Percentiles rank a stretch among this genome's conserved stretches.
phyloP scores from a whole-genome alignment of 2,113 vertebrate genomes.

The Loxodonta africana region DNA sequence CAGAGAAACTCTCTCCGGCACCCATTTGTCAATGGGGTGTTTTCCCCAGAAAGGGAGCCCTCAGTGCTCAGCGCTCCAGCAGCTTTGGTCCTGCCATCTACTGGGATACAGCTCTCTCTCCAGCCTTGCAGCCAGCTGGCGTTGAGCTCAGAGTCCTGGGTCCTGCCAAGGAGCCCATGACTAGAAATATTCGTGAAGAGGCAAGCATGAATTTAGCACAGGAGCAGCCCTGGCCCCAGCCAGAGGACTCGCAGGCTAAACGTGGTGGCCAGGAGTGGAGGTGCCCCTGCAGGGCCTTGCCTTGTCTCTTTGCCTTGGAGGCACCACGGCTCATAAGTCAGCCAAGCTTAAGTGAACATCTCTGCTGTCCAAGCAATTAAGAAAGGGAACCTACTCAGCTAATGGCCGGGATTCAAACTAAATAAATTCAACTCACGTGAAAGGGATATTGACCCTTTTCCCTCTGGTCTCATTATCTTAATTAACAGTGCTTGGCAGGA shows the following conservation, averaged over 20 bases:
- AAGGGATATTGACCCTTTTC: conserved; percentile 30
- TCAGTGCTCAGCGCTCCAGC: background rate
- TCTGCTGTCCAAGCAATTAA: background rate
- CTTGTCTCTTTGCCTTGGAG: background rate
- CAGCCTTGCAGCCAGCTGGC: background rate
- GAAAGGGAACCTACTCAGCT: background rate
- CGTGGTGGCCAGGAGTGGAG: background rate
- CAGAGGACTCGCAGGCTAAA: background rate
- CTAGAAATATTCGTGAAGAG: background rate
- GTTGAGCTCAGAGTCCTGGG: background rate
- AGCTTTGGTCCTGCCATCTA: background rate
- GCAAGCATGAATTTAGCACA: background rate
- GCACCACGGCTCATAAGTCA: background rate
- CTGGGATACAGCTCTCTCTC: background rate
- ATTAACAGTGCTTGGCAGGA: conserved; percentile 51
- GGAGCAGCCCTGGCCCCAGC: background rate
- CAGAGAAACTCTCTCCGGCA: background rate
- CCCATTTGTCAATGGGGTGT: background rate
- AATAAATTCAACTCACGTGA: conserved; percentile 5
- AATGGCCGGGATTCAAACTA: conserved; percentile 25
- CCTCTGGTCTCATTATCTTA: conserved; percentile 53
- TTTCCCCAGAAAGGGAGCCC: background rate
- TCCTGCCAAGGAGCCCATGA: background rate
- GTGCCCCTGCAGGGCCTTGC: background rate
- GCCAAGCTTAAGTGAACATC: background rate